These are phyloP conservation scores for Rhinophrynus dorsalis DNA, from an alignment of 2,797 vertebrate species.

Conservation along the genomic window DNA sequence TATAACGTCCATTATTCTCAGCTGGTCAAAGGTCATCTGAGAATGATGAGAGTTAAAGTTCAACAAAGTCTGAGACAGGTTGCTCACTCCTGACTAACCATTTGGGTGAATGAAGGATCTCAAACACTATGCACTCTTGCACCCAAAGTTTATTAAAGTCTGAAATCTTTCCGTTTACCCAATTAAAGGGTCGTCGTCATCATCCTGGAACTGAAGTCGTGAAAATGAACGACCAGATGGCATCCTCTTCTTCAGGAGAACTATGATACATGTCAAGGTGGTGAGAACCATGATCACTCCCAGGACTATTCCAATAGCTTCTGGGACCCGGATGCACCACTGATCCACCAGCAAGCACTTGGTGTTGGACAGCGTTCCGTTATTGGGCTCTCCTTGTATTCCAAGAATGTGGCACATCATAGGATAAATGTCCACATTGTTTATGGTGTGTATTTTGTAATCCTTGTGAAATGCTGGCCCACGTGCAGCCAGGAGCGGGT, in stretches of 20 bases:
- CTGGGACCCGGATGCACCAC: conserved; percentile 69
- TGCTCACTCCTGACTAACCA: too few species aligned
- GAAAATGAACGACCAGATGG: conserved; percentile 64
- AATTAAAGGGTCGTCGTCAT: conserved; percentile 79
- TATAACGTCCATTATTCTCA: too few species aligned
- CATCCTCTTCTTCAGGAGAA: conserved; percentile 63
- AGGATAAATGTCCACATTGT: conserved; percentile 89
- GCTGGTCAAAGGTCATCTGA: too few species aligned
- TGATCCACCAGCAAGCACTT: conserved; percentile 78
- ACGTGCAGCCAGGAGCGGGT: conserved; percentile 85
- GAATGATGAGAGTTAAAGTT: too few species aligned
- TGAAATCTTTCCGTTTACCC: too few species aligned
- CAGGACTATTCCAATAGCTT: conserved; percentile 74
- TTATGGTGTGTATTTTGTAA: conserved; percentile 62
- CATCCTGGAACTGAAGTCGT: conserved; percentile 77
- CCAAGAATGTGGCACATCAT: conserved; percentile 90
- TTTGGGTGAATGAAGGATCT: too few species aligned
- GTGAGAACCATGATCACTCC: conserved; percentile 77
- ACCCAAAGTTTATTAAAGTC: too few species aligned
- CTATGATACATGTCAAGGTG: conserved; percentile 71
- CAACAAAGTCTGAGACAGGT: too few species aligned
- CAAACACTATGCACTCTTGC: too few species aligned
- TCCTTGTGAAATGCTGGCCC: conserved; percentile 85
- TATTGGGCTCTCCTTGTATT: conserved; percentile 78
- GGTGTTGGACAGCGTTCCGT: conserved; percentile 76